phyloP scores from a whole-genome alignment of 2,797 vertebrate genomes.

The Oreochromis mossambicus region DNA sequence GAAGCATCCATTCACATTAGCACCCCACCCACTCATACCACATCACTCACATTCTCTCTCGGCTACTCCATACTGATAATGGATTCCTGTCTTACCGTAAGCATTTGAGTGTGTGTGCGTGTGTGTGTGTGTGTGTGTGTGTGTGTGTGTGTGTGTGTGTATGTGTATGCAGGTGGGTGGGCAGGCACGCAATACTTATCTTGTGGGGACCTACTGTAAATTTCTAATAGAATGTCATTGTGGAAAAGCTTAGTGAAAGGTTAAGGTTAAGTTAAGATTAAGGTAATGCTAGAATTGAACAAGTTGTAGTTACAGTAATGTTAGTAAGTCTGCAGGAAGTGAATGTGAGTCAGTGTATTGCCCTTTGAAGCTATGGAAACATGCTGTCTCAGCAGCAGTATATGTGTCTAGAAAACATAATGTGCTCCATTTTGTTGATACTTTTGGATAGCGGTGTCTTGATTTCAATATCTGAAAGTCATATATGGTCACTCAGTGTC shows the following conservation, averaged over 20 bases:
- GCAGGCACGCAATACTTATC: not conserved
- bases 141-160: not conserved
- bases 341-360: not conserved
- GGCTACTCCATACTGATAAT: constrained; percentile 43
- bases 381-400: not conserved
- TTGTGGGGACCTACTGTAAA: not conserved
- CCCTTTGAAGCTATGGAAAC: not conserved
- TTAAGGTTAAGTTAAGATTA: not conserved
- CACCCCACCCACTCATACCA: constrained; percentile 43
- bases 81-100: constrained; percentile 54
- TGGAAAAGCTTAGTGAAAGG: not conserved
- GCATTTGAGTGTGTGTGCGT: constrained; percentile 17
- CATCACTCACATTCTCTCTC: constrained; percentile 56
- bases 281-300: not conserved
- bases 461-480: constrained; percentile 13
- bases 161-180: not conserved
- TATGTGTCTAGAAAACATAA: not conserved
- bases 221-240: not conserved
- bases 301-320: not conserved
- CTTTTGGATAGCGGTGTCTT: not conserved
- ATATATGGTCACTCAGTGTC: not conserved
- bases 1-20: constrained; percentile 69
- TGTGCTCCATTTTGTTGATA: not conserved
- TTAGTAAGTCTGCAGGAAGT: not conserved
- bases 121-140: not conserved